These are phyloP conservation scores for Pomacea canaliculata DNA, from an alignment of 2,888 invertebrate species.

Conservation along the genomic window DNA sequence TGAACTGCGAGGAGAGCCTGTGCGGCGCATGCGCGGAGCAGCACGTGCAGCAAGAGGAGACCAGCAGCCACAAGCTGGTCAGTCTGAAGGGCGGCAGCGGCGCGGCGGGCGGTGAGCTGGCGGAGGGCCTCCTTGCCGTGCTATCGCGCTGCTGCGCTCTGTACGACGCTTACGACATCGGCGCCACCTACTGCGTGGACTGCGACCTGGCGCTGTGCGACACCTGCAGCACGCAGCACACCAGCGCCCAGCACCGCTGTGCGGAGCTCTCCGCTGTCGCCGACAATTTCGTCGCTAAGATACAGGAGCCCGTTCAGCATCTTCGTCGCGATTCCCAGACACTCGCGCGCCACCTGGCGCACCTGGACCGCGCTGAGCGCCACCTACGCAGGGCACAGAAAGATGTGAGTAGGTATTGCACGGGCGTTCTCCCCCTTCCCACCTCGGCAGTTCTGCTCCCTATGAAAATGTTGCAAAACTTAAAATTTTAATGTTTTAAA, in stretches of 20 bases:
- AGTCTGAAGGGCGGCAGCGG: slow-evolving; percentile 26
- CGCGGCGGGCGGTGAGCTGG: not conserved
- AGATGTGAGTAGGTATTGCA: slow-evolving; percentile 7
- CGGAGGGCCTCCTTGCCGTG: slow-evolving; percentile 22
- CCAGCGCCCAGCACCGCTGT: slow-evolving; percentile 47
- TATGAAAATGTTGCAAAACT: too few species aligned
- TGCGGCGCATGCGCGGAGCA: slow-evolving; percentile 46
- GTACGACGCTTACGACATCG: slow-evolving; percentile 58
- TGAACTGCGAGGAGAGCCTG: slow-evolving; percentile 55
- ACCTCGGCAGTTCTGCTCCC: too few species aligned
- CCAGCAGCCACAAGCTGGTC: slow-evolving; percentile 47
- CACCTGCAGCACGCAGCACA: slow-evolving; percentile 38
- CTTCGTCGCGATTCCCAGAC: slow-evolving; percentile 22
- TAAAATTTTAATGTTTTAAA: too few species aligned
- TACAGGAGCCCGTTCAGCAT: slow-evolving; percentile 39
- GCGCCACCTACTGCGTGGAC: slow-evolving; percentile 56
- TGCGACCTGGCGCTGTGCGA: slow-evolving; percentile 55
- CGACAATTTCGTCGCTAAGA: slow-evolving; percentile 56
- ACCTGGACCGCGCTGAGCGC: slow-evolving; percentile 20
- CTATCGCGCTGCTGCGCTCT: slow-evolving; percentile 51
- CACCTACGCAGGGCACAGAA: slow-evolving; percentile 14
- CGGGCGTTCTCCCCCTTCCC: too few species aligned
- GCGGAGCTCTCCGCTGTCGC: slow-evolving; percentile 58
- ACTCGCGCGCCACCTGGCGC: slow-evolving; percentile 4
- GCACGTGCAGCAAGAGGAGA: slow-evolving; percentile 50